Conservation (phyloP, 1,140 invertebrate species). For the Brachionus plicatilis region DNA sequence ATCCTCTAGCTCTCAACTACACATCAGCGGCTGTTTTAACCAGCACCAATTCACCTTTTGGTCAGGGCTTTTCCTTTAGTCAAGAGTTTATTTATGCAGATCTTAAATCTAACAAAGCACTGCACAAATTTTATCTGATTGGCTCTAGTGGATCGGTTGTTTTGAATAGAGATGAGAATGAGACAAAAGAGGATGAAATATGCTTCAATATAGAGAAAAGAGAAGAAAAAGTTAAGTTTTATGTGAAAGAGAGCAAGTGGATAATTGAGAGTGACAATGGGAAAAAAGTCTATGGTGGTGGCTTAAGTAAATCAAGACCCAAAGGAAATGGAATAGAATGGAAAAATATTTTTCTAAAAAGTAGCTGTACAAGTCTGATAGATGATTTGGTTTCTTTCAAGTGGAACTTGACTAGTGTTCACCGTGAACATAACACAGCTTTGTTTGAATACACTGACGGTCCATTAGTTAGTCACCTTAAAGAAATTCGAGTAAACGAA, state of each 20-base stretch:
- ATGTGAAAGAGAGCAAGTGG: not conserved
- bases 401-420: not conserved
- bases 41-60: not conserved
- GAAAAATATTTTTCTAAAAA: not conserved
- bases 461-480: not conserved
- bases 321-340: slow-evolving; percentile 16
- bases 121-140: slow-evolving; percentile 1
- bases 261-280: not conserved
- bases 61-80: not conserved
- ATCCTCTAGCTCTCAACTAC: not conserved
- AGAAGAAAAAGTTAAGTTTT: not conserved
- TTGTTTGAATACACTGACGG: not conserved
- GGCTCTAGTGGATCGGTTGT: not conserved
- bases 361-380: not conserved
- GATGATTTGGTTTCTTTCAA: not conserved
- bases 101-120: not conserved
- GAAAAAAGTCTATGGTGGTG: not conserved
- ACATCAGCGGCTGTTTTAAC: not conserved
- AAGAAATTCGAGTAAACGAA: not conserved
- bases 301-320: not conserved
- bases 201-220: not conserved
- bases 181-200: not conserved
- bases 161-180: not conserved
- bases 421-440: not conserved
- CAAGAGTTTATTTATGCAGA: slow-evolving; percentile 11